Evolutionary conservation across 2,113 vertebrate species (phyloP).

Genomic region (Notarius quadriscutis): DNA sequence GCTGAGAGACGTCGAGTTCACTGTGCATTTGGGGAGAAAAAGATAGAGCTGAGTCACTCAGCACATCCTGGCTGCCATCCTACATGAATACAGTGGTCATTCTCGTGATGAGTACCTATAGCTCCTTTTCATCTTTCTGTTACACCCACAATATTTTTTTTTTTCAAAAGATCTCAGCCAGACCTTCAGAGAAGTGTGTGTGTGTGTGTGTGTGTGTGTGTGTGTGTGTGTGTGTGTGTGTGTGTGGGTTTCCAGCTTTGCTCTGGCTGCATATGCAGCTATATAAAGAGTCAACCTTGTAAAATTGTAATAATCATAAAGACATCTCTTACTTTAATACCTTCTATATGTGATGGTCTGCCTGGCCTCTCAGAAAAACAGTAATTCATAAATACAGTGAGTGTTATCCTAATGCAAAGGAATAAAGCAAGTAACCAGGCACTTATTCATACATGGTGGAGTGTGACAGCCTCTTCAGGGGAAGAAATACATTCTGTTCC

Average conservation of each 20-base stretch:
- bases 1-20: background rate
- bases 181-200: constrained; percentile 27
- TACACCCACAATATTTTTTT: constrained; percentile 21
- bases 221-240: background rate
- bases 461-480: constrained; percentile 17
- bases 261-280: constrained; percentile 24
- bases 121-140: background rate
- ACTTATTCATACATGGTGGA: constrained; percentile 11
- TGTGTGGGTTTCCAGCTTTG: constrained; percentile 24
- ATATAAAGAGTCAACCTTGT: background rate
- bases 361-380: background rate
- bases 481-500: constrained; percentile 34
- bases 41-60: constrained; percentile 16
- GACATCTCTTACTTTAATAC: background rate
- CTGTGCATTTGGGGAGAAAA: background rate
- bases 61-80: constrained; percentile 44
- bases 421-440: background rate
- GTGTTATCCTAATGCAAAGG: background rate
- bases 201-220: constrained; percentile 1
- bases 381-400: background rate
- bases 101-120: constrained; percentile 44
- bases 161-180: constrained; percentile 42
- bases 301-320: background rate
- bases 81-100: constrained; percentile 34
- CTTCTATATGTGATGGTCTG: background rate